Base-by-base conservation (phyloP, 92 coral and sea anemone species). In the Virgularia gustaviana region DNA sequence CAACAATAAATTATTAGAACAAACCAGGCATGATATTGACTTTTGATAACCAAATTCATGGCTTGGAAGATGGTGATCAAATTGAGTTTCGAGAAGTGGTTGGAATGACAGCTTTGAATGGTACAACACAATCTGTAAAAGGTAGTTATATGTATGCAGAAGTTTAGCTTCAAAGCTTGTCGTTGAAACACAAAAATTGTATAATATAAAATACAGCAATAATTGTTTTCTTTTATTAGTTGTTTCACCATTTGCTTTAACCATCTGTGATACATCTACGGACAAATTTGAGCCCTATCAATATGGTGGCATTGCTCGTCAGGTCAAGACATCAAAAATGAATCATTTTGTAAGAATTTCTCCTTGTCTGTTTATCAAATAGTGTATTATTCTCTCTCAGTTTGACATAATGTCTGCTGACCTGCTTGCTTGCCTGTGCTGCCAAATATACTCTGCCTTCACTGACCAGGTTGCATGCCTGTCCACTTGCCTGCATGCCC, bases 211-310 rank as follows among this genome's bases (percentile, higher is more conserved):
- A 30, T 9, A 45, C 31, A 13, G 6, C 32, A 29, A 23, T 43
- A 7, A 33, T 66, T 5, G 38, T 18, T 63, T 53, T 42, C 16
- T 57, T 11, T 35, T 61, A 54, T 30, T 53, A 92, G 98, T 92
- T 44, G 35, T 87, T 35, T 92, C 98, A 24, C 98, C 98, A 6
- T 92, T 83, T 82, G 90, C 98, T 5, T 83, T 92, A 43, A 82
- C 88, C 31, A 92, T 92, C 68, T 89, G 98, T 57, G 98, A 92
- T 67, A 92, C 98, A 16, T 86, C 85, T 72, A 79, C 86, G n/a
- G 72, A 75, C 1, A 77, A 86, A 27, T 89, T 76, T 44, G 60
- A 83, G 16, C 61, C 68, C 15, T 92, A 89, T 63, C 77, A 65
- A 57, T 78, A 87, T 63, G 96, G 96, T 28, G 98, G 98, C 9